phyloP scores from a whole-genome alignment of 2,888 invertebrate species.

The Parnassius smintheus region DNA sequence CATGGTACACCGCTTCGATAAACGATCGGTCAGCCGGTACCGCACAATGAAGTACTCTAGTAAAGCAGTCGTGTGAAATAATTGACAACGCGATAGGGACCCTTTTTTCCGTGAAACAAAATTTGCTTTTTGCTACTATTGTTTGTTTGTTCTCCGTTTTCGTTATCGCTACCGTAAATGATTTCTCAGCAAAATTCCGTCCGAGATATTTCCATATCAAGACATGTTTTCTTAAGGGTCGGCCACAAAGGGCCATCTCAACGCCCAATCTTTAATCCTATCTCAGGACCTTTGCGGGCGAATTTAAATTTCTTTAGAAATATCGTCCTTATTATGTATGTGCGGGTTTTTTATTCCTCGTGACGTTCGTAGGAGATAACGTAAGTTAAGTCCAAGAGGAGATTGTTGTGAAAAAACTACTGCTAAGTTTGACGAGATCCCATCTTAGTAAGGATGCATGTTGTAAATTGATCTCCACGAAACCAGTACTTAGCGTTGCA shows the following conservation, averaged over 20 bases:
- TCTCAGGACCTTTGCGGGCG: conserved; percentile 80
- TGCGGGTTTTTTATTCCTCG: conserved; percentile 78
- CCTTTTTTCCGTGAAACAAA: conserved; percentile 32
- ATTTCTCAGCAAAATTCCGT: conserved; percentile 73
- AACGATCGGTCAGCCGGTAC: conserved; percentile 60
- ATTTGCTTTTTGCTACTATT: conserved; percentile 58
- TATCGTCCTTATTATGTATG: conserved; percentile 81
- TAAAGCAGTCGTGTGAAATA: conserved; percentile 64
- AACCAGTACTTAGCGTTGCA: conserved; percentile 43
- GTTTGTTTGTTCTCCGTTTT: conserved; percentile 62
- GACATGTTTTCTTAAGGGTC: conserved; percentile 82
- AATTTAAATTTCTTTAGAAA: conserved; percentile 82
- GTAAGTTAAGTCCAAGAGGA: conserved; percentile 80
- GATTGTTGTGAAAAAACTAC: conserved; percentile 81
- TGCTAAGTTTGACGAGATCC: conserved; percentile 74
- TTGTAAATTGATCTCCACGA: conserved; percentile 61
- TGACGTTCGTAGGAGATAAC: conserved; percentile 79
- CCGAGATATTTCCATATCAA: conserved; percentile 80
- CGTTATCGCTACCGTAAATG: conserved; percentile 69
- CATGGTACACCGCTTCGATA: conserved; percentile 66
- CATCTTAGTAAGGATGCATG: conserved; percentile 50
- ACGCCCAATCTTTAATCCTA: conserved; percentile 81
- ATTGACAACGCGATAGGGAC: conserved; percentile 58
- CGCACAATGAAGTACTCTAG: conserved; percentile 63
- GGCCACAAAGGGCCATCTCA: conserved; percentile 80